Base-by-base conservation (phyloP, 2,113 vertebrate genomes). In the Halcyon malimbica region DNA sequence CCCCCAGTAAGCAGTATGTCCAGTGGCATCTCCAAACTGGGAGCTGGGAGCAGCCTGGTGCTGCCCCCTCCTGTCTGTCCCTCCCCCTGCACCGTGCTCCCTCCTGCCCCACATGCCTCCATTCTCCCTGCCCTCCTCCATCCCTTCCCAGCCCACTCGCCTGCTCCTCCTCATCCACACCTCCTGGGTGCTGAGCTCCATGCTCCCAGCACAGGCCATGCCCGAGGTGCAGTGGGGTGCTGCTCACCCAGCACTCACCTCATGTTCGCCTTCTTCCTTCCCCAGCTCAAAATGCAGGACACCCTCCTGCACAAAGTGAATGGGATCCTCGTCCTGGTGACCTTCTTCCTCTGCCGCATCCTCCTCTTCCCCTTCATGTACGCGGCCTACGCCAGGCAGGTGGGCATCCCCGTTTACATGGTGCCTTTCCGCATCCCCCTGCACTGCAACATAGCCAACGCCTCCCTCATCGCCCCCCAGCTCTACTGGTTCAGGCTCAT, bases 331-430 rank as follows among this genome's bases (percentile, higher is more conserved):
- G 98, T 99, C 12, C 97, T 99, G 89, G 85, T 99, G 80, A 99
- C 98, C 87, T 99, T 99, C 98, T 98, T 99, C 89, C 46, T 97
- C 83, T 99, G 99, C 97, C 99, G 99, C 93, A 99, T 99, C 63
- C 98, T 98, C 29, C 98, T 99, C 62, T 99, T 99, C 97, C 99
- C 99, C 19, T 99, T 98, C 98, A 99, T 99, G 99, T 99, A 99
- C 97, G 98, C 98, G 96, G 97, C 98, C 87, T 99, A 99, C 5
- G 98, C 96, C 54, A 97, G 90, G 33, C 99, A 99, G 94, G 96
- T 98, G 85, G 98, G 98, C 42, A 97, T 99, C 63, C 98, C 98
- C 2, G 12, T 98, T 12, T 98, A 99, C 97, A 93, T 94, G 69
- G 99, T 99, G 77, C 99, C 99, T 48, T 98, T 99, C 97, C 98